A percentile compares a stretch with the other conserved stretches of the same genome.
phyloP scores from a whole-genome alignment of 2,797 vertebrate genomes.

The Cebuella pygmaea region DNA sequence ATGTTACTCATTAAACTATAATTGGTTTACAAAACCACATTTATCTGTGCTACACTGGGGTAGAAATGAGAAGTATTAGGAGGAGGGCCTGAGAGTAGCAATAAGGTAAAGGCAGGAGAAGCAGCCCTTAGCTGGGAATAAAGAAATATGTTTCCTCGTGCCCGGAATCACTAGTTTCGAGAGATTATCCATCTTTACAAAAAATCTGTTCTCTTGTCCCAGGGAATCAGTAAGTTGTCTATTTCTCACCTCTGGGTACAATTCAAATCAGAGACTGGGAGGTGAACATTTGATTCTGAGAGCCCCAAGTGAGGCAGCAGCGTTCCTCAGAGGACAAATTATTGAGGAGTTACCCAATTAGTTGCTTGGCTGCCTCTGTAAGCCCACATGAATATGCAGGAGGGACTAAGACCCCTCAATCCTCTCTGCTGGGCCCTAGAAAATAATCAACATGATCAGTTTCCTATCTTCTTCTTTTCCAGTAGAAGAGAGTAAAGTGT shows the following conservation, averaged over 20 bases:
- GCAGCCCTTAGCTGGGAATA: not conserved
- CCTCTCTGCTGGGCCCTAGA: not conserved
- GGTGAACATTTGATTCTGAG: not conserved
- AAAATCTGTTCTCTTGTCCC: not conserved
- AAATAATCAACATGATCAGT: not conserved
- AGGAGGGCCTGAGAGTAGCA: not conserved
- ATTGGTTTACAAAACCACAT: not conserved
- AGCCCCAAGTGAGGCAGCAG: not conserved
- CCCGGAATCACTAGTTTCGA: not conserved
- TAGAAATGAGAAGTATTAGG: not conserved
- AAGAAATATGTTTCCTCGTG: not conserved
- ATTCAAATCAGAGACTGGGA: slow-evolving; percentile 19
- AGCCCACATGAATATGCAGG: slow-evolving; percentile 12
- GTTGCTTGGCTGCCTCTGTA: not conserved
- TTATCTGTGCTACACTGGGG: not conserved
- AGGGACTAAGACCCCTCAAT: not conserved
- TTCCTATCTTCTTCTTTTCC: not conserved
- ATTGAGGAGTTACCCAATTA: slow-evolving; percentile 36
- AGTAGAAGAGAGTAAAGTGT: not conserved
- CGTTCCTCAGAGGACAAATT: slow-evolving; percentile 52
- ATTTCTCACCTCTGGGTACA: not conserved
- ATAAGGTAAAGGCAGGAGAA: not conserved
- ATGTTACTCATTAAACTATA: not conserved
- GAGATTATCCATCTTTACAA: not conserved
- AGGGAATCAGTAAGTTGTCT: slow-evolving; percentile 4